phyloP scores from a whole-genome alignment of 2,888 invertebrate genomes.

The Melinaea marsaeus region DNA sequence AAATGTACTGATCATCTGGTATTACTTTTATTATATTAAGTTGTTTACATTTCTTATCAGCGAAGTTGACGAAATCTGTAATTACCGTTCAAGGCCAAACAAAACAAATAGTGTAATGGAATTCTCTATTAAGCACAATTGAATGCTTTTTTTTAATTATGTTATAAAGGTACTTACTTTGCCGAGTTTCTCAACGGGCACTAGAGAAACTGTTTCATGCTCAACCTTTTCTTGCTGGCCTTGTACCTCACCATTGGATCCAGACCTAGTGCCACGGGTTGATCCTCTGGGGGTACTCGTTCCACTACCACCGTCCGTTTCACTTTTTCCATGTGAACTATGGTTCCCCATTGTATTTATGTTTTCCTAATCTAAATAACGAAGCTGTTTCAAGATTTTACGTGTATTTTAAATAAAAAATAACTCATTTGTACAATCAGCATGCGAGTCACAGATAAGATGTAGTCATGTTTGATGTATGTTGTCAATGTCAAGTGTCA shows the following conservation, averaged over 20 bases:
- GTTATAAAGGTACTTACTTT: slow-evolving; percentile 74
- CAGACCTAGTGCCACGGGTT: slow-evolving; percentile 71
- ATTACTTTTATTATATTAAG: not conserved
- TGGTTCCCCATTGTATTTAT: slow-evolving; percentile 57
- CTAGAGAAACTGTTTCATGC: slow-evolving; percentile 76
- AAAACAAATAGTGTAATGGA: slow-evolving; percentile 27
- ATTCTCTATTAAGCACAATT: not conserved
- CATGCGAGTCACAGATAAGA: slow-evolving; percentile 14
- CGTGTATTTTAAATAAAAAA: slow-evolving; percentile 8
- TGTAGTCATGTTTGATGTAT: not conserved
- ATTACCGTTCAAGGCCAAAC: slow-evolving; percentile 31
- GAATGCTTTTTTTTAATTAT: slow-evolving; percentile 3
- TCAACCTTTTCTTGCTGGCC: slow-evolving; percentile 72
- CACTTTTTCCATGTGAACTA: slow-evolving; percentile 59
- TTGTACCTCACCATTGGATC: slow-evolving; percentile 82
- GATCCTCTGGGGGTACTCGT: slow-evolving; percentile 65
- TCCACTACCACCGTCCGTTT: slow-evolving; percentile 57
- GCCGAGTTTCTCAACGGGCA: slow-evolving; percentile 86
- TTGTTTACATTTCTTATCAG: slow-evolving; percentile 23
- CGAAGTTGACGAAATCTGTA: slow-evolving; percentile 12
- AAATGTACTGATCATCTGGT: too few species aligned
- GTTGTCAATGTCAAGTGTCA: slow-evolving; percentile 11
- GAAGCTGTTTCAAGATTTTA: slow-evolving; percentile 12
- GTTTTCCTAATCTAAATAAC: slow-evolving; percentile 7
- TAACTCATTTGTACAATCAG: slow-evolving; percentile 14